These are phyloP conservation scores for Drosophila persimilis DNA, from an alignment of 1,140 invertebrate genomes.

Conservation along the genomic window DNA sequence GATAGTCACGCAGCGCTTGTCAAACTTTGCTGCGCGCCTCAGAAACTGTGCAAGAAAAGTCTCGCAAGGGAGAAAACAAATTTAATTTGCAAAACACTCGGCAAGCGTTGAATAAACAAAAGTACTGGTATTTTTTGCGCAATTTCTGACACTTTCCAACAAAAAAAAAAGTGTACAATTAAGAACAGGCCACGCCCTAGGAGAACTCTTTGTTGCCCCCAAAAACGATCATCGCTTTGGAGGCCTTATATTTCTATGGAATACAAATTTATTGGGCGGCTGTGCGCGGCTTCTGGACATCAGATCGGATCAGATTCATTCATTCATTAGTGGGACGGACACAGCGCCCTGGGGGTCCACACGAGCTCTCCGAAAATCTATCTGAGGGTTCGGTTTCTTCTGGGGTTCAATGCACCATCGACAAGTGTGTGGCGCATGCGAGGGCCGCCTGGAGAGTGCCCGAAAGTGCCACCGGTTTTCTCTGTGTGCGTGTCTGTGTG, in stretches of 20 bases:
- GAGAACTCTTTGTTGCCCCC: background rate
- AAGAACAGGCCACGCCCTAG: constrained; percentile 1
- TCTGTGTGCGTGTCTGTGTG: constrained; percentile 13
- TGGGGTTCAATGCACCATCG: constrained; percentile 65
- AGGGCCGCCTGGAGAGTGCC: constrained; percentile 15
- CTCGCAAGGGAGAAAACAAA: constrained; percentile 3
- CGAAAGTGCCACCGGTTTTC: constrained; percentile 70
- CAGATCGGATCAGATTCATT: constrained; percentile 7
- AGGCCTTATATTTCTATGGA: constrained; percentile 14
- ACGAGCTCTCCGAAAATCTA: constrained; percentile 42
- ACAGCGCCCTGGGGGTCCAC: constrained; percentile 44
- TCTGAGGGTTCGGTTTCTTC: constrained; percentile 20
- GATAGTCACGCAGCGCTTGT: no score
- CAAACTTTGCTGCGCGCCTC: no score
- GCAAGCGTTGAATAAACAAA: constrained; percentile 35
- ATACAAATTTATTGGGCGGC: constrained; percentile 53
- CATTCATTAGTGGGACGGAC: constrained; percentile 55
- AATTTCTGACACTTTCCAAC: constrained; percentile 41
- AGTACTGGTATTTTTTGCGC: constrained; percentile 16
- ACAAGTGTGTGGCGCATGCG: constrained; percentile 5
- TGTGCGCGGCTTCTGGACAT: constrained; percentile 32
- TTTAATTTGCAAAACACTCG: constrained; percentile 21
- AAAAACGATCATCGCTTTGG: constrained; percentile 2
- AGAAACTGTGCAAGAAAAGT: background rate
- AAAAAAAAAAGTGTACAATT: constrained; percentile 21